Evolutionary conservation across 2,888 invertebrate species (phyloP), one percentile per base, ranked within the genome.

Genomic region (Morpho deidamia): DNA sequence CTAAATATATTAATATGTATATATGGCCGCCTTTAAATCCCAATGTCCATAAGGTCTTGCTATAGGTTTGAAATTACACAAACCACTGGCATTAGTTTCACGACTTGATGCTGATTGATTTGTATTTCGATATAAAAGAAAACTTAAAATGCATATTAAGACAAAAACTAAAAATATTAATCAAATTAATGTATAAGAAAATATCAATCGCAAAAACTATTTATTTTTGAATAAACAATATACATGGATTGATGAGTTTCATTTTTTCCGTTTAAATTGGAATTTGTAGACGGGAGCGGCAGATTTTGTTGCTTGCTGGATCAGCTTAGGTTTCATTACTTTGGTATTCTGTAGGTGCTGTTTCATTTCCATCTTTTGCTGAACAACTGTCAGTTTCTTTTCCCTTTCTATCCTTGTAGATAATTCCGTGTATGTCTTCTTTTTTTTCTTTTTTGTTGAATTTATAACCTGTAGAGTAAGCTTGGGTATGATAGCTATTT

Each of bases 211-310:
- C 23, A 23, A 46, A 47, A 55, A 59, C 42, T 71, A 70, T 69
- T 69, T 70, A 71, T 70, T 69, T 59, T 51, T 48, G 62, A 60
- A 63, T 62, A 56, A 59, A 63, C 56, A 54, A 57, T 44, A 11
- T 37, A 51, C 51, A 48, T 12, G 10, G 34, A 44, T 46, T 37
- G 9, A 23, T 34, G 10, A 33, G 10, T 68, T 68, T 92, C 84
- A 96, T 82, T 93, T 93, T 74, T 96, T 96, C 63, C 97, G 91
- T 74, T 95, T 93, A 71, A 94, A 96, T 64, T 93, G 93, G 91
- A 97, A 97, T 66, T 92, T 86, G 74, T 95, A 97, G 5, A 96
- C 90, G 0, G 97, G 94, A 0, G 96, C 93, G 0, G 92, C 76
- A 10, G 91, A 81, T 64, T 93, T 93, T 0, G 94, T 93, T 1